These are phyloP conservation scores for Odocoileus hemionus DNA, from an alignment of 2,113 vertebrate species.

Conservation along the genomic window DNA sequence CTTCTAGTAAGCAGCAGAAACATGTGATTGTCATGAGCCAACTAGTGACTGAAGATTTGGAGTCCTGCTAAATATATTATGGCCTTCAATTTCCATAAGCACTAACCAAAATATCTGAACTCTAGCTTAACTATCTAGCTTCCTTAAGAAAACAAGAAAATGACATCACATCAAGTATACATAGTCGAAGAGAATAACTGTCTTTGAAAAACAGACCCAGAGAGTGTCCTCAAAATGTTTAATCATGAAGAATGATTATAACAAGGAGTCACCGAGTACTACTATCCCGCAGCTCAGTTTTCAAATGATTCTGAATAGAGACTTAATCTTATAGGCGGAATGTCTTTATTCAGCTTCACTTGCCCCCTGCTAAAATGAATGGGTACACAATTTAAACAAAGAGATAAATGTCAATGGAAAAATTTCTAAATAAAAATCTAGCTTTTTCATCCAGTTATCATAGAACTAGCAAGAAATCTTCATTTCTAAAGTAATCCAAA, in stretches of 20 bases:
- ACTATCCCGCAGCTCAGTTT: too few relatives aligned
- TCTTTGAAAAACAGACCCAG: neutral
- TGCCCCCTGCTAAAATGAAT: neutral
- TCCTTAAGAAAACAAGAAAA: neutral
- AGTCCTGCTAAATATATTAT: neutral
- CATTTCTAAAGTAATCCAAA: neutral
- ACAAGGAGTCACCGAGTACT: fast-evolving
- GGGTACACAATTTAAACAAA: neutral
- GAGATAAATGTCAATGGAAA: neutral
- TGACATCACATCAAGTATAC: neutral
- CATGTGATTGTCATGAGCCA: neutral
- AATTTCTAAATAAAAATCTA: neutral
- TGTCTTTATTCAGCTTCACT: neutral
- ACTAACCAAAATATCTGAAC: neutral
- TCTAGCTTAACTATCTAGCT: neutral
- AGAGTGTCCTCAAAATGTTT: neutral
- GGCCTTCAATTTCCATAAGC: neutral
- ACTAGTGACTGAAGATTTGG: neutral
- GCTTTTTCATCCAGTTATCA: neutral
- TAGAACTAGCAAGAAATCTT: neutral
- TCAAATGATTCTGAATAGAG: neutral
- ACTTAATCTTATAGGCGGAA: neutral
- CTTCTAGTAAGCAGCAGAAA: neutral
- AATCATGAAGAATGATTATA: neutral
- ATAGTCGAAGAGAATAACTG: neutral